Percentiles rank a stretch among this genome's conserved stretches.
Evolutionary conservation across 2,113 vertebrate genomes (phyloP).

Genomic region (Muntiacus muntjak): DNA sequence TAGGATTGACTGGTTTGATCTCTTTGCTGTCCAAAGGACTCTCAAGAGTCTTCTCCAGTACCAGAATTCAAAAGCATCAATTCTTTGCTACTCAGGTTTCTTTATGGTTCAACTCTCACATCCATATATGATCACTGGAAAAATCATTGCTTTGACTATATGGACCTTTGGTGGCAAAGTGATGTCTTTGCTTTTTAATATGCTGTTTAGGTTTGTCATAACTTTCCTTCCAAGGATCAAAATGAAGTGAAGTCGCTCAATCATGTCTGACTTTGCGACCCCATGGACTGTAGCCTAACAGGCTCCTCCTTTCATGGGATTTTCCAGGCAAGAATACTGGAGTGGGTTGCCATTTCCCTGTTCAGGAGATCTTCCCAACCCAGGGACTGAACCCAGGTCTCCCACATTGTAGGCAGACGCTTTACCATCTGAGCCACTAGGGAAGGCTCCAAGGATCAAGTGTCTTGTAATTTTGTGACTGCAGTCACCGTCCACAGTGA

Average conservation of each 20-base stretch:
- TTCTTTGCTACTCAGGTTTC: not conserved
- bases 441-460: not conserved
- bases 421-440: no score
- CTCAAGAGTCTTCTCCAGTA: not conserved
- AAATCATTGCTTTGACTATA: not conserved
- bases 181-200: not conserved
- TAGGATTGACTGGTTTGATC: not conserved
- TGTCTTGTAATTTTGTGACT: not conserved
- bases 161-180: not conserved
- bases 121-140: not conserved
- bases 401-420: no score
- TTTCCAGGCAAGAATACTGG: no score
- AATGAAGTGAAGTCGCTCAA: no score
- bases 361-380: no score
- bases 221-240: not conserved
- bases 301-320: no score
- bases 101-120: not conserved
- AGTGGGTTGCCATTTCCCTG: no score
- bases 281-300: no score
- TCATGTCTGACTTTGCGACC: no score
- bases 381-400: no score
- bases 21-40: not conserved
- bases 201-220: not conserved
- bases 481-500: accelerated
- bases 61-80: not conserved